phyloP scores from a whole-genome alignment of 2,888 invertebrate genomes.

The Archips crataeganus region DNA sequence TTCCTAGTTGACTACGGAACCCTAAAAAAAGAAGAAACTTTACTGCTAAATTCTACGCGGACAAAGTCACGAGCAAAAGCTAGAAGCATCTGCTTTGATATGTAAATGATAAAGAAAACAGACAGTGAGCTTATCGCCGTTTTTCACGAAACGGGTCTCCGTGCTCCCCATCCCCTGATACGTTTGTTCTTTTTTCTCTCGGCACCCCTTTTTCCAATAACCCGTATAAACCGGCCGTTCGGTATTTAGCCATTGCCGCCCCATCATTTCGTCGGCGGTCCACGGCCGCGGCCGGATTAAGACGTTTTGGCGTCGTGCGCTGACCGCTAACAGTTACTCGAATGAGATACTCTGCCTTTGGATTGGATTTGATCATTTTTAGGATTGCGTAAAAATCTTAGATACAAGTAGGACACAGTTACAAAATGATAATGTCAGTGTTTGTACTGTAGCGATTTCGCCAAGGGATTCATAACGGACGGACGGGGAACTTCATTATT shows the following conservation, averaged over 20 bases:
- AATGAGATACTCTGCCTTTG: not conserved
- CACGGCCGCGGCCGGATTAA: not conserved
- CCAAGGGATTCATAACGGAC: not conserved
- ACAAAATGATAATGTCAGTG: no score
- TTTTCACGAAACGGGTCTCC: conserved; percentile 3
- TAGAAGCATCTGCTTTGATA: not conserved
- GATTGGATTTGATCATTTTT: no score
- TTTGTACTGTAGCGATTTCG: not conserved
- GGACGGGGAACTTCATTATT: not conserved
- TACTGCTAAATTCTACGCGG: no score
- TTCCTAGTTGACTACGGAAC: no score
- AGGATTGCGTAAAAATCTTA: not conserved
- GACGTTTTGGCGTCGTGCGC: not conserved
- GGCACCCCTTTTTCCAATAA: conserved; percentile 23
- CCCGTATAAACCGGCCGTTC: conserved; percentile 26
- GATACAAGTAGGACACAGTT: no score
- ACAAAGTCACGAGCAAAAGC: no score
- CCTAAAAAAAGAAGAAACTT: no score
- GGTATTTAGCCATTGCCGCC: conserved; percentile 22
- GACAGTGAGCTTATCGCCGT: not conserved
- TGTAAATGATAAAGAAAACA: not conserved
- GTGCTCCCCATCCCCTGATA: not conserved
- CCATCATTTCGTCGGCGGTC: not conserved
- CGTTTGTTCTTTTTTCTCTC: conserved; percentile 30
- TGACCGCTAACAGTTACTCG: conserved; percentile 2